phyloP scores from a whole-genome alignment of 2,888 invertebrate species.

The Lasioglossum malachurum region DNA sequence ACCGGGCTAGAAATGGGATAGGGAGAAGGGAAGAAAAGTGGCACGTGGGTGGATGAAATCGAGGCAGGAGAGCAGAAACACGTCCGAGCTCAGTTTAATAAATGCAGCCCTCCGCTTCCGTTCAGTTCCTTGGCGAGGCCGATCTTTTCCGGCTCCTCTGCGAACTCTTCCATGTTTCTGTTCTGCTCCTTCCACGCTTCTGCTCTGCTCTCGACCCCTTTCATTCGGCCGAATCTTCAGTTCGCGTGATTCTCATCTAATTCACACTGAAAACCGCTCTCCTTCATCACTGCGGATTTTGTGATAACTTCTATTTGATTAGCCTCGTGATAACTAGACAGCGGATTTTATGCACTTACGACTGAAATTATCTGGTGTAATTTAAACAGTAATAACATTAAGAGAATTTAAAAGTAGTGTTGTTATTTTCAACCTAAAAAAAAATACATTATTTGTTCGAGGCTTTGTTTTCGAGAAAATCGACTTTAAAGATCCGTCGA shows the following conservation, averaged over 20 bases:
- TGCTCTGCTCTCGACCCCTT: not conserved
- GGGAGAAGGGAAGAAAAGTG: constrained; percentile 31
- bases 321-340: not conserved
- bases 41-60: constrained; percentile 36
- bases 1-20: constrained; percentile 14
- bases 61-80: constrained; percentile 54
- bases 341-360: not conserved
- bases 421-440: no score
- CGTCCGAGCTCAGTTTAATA: constrained; percentile 79
- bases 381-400: not conserved
- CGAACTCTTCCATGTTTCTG: constrained; percentile 8
- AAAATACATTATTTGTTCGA: no score
- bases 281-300: not conserved
- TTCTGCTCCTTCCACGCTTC: not conserved
- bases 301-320: not conserved
- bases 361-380: not conserved
- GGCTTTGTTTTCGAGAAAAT: no score
- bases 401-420: no score
- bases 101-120: constrained; percentile 77
- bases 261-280: not conserved
- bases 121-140: constrained; percentile 17
- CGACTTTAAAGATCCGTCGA: no score
- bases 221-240: not conserved
- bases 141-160: constrained; percentile 20
- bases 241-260: not conserved